These are phyloP conservation scores for Catostomus latipinnis DNA, from an alignment of 2,797 vertebrate genomes.

Conservation along the genomic window DNA sequence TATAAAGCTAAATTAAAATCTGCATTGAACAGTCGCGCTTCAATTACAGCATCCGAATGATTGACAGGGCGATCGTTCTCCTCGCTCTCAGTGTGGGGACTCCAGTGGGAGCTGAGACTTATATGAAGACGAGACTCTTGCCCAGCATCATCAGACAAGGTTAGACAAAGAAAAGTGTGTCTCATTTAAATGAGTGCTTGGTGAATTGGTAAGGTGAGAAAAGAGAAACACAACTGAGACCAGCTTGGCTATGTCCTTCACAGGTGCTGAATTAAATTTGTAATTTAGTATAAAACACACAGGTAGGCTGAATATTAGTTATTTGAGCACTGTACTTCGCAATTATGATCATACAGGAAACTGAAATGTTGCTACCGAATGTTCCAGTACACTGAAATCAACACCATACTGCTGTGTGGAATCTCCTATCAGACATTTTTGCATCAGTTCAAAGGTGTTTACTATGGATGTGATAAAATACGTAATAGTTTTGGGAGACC, in stretches of 20 bases:
- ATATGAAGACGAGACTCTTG: constrained; percentile 4
- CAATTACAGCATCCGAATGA: constrained; percentile 25
- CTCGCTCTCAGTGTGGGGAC: constrained; percentile 1
- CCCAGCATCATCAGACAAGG: constrained; percentile 24
- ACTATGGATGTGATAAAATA: too few relatives aligned
- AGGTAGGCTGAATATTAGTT: neutral
- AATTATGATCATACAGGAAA: neutral
- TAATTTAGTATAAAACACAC: neutral
- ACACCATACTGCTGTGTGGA: too few relatives aligned
- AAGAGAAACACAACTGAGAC: neutral
- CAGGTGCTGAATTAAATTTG: neutral
- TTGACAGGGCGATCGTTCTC: constrained; percentile 34
- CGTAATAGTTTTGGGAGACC: too few relatives aligned
- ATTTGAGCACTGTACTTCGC: neutral
- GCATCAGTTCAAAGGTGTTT: too few relatives aligned
- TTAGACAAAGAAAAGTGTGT: constrained; percentile 10
- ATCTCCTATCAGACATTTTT: too few relatives aligned
- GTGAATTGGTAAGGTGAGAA: neutral
- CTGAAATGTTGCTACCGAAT: neutral
- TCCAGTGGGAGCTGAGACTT: constrained; percentile 25
- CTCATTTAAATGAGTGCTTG: constrained; percentile 23
- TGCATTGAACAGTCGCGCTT: constrained; percentile 18
- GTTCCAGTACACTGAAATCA: too few relatives aligned
- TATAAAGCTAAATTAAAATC: constrained; percentile 42
- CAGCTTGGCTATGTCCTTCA: constrained; percentile 8